Evolutionary conservation across 1,140 invertebrate genomes (phyloP).

Genomic region (Stegodyphus mimosarum): DNA sequence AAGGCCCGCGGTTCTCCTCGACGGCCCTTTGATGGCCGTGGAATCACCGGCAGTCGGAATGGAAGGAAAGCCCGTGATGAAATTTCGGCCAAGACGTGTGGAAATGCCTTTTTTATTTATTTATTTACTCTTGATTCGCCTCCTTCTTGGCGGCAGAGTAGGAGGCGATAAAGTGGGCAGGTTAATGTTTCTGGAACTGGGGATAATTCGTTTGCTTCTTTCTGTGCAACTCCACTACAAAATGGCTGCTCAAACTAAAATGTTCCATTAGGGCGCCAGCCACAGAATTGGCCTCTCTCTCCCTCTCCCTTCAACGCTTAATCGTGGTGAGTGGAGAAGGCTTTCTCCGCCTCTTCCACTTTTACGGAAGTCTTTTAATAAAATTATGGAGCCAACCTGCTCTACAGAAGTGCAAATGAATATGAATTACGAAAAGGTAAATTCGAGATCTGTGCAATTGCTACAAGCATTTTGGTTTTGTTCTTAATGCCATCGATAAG

Average conservation of each 20-base stretch:
- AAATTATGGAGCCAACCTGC: not conserved
- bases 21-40: constrained; percentile 10
- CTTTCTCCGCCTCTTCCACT: not conserved
- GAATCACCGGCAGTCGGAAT: not conserved
- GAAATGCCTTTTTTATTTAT: not conserved
- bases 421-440: not conserved
- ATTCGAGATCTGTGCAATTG: too few relatives aligned
- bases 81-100: not conserved
- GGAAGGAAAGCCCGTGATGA: not conserved
- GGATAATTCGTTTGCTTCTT: constrained; percentile 7
- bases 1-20: constrained; percentile 3
- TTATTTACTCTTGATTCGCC: not conserved
- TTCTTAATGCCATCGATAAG: too few relatives aligned
- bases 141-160: not conserved
- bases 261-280: constrained; percentile 7
- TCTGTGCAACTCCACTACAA: not conserved
- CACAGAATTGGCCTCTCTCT: too few relatives aligned
- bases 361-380: constrained; percentile 2
- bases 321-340: not conserved
- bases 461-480: too few relatives aligned
- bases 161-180: constrained; percentile 6
- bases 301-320: not conserved
- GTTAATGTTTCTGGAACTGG: constrained; percentile 11
- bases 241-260: constrained; percentile 20
- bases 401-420: not conserved